Evolutionary conservation across 1,140 invertebrate species (phyloP).

Genomic region (Drosophila serrata): DNA sequence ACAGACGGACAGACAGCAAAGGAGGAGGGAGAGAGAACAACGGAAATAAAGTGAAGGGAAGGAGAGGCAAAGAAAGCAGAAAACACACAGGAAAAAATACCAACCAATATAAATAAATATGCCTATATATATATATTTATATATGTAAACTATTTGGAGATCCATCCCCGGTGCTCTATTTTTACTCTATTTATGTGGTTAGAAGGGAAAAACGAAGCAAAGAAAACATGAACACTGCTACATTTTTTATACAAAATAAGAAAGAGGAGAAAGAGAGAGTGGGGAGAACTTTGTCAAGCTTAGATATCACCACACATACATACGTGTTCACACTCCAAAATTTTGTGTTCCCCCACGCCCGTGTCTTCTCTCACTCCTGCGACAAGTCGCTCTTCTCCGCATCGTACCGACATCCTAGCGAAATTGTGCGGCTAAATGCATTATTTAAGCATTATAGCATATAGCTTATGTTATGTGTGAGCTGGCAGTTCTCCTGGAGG

Average conservation of each 20-base stretch:
- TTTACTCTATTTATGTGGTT: slow-evolving; percentile 78
- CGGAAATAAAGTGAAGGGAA: slow-evolving; percentile 20
- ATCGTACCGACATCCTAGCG: slow-evolving; percentile 17
- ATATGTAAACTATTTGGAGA: slow-evolving; percentile 82
- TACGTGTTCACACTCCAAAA: slow-evolving; percentile 16
- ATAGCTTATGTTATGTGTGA: slow-evolving; percentile 13
- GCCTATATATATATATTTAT: slow-evolving; percentile 62
- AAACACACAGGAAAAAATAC: slow-evolving; percentile 63
- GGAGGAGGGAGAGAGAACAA: slow-evolving; percentile 3
- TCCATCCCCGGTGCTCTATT: slow-evolving; percentile 75
- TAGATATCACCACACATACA: slow-evolving; percentile 9
- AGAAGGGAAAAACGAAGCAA: slow-evolving; percentile 37
- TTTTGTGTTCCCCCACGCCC: background rate
- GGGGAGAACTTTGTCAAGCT: slow-evolving; percentile 1
- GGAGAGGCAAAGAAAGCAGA: slow-evolving; percentile 10
- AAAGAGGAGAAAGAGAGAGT: background rate
- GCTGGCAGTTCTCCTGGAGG: slow-evolving; percentile 22
- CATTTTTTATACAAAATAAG: slow-evolving; percentile 59
- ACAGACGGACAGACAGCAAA: slow-evolving; percentile 28
- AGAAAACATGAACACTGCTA: slow-evolving; percentile 47
- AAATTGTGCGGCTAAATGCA: slow-evolving; percentile 10
- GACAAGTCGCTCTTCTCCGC: slow-evolving; percentile 4
- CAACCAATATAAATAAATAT: slow-evolving; percentile 66
- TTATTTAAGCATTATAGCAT: slow-evolving; percentile 5
- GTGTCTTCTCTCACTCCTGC: slow-evolving; percentile 19